Evolutionary conservation across 2,888 invertebrate species (phyloP), one percentile per base, ranked within the genome.

Genomic region (Lithosia quadra): DNA sequence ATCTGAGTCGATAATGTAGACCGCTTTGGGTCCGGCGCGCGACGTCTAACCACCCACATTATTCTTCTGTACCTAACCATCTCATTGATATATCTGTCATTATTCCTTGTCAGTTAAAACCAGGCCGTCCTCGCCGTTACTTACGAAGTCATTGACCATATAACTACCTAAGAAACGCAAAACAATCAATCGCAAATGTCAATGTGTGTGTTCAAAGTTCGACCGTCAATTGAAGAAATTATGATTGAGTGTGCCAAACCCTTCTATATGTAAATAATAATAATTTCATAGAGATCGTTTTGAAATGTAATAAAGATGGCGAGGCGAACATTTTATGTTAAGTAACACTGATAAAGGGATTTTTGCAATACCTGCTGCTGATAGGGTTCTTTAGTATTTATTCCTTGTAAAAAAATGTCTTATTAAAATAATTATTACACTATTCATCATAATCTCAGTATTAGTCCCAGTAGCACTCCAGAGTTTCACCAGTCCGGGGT

Each of bases 81-180:
- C 65, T 65, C 53, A 65, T 63, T 69, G 59, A 65, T 63, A 49
- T 49, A 64, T 63, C 63, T 67, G 57, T 65, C 67, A 68, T 76
- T 71, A 66, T 61, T 67, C 55, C 60, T 67, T 28, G 69, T 49
- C 68, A 69, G 71, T 70, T 55, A 53, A 24, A 71, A 72, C 72
- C 56, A 75, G 67, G 58, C 67, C 56, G 58, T 43, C 69, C 63
- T 77, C 65, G 64, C 62, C 65, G 61, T 57, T 55, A 68, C 65
- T 68, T 49, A 61, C 33, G 15, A 65, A 66, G 72, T 73, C 71
- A 77, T 69, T 76, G 72, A 68, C 63, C 75, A n/a, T 68, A 59
- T 60, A 60, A 59, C 65, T 66, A 33, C 33, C 53, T 33, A 62
- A 65, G 49, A 33, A 69, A 63, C 63, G 67, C 69, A 57, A 66